These are phyloP conservation scores for Formica aserva DNA, from an alignment of 2,888 invertebrate species.

Conservation along the genomic window DNA sequence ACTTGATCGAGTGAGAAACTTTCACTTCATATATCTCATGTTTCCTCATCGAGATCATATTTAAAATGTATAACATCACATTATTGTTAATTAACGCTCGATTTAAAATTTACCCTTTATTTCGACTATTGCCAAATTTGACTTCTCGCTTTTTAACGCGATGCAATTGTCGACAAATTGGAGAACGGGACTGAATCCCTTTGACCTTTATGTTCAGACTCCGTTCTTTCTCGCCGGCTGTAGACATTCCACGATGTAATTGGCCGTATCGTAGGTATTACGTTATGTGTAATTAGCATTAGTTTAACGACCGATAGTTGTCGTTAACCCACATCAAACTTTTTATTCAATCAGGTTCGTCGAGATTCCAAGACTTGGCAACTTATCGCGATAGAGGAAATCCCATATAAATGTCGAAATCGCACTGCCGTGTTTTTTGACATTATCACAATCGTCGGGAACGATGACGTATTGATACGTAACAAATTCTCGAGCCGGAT, in stretches of 20 bases:
- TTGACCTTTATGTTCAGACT: slow-evolving; percentile 29
- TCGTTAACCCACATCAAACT: slow-evolving; percentile 63
- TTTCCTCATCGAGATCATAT: neutral
- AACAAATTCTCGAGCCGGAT: slow-evolving; percentile 47
- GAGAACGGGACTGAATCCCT: slow-evolving; percentile 11
- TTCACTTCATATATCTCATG: neutral
- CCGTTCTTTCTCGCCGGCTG: slow-evolving; percentile 29
- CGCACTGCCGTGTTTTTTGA: slow-evolving; percentile 35
- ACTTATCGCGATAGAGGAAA: neutral
- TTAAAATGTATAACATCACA: neutral
- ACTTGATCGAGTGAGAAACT: neutral
- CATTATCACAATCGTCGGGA: slow-evolving; percentile 47
- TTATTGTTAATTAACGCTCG: neutral
- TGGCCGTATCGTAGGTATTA: slow-evolving; percentile 33
- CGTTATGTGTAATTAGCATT: slow-evolving; percentile 63
- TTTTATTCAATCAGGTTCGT: slow-evolving; percentile 40
- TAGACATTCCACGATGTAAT: slow-evolving; percentile 50
- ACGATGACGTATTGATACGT: slow-evolving; percentile 52
- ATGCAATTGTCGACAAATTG: slow-evolving; percentile 16
- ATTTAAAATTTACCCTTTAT: neutral
- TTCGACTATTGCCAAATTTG: slow-evolving; percentile 11
- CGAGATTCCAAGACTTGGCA: neutral
- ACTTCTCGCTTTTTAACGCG: slow-evolving; percentile 21
- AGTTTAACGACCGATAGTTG: slow-evolving; percentile 57
- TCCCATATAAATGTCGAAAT: slow-evolving; percentile 4